These are phyloP conservation scores for Crematogaster levior DNA, from an alignment of 2,888 invertebrate species.

Conservation along the genomic window DNA sequence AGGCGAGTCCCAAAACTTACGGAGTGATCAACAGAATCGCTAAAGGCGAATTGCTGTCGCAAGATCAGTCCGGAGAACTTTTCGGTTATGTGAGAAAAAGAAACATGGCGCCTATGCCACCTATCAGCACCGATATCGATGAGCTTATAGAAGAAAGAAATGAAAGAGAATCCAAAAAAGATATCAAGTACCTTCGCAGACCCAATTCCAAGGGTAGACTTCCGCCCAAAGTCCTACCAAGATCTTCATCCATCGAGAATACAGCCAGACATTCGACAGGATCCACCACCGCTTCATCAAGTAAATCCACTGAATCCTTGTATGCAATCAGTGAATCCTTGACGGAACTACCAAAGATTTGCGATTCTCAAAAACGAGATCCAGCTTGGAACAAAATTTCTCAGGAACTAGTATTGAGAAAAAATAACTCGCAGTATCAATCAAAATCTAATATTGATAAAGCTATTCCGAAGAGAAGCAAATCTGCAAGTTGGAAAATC, in stretches of 20 bases:
- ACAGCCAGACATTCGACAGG: constrained; percentile 80
- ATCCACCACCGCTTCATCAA: constrained; percentile 80
- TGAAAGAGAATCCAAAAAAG: constrained; percentile 47
- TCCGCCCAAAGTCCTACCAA: constrained; percentile 78
- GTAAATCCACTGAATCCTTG: constrained; percentile 81
- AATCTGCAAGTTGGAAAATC: constrained; percentile 53
- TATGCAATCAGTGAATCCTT: constrained; percentile 79
- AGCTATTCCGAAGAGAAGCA: background rate
- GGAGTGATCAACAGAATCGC: constrained; percentile 78
- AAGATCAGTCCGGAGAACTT: constrained; percentile 57
- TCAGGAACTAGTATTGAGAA: background rate
- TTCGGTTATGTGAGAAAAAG: constrained; percentile 75
- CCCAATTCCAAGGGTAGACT: constrained; percentile 78
- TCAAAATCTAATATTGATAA: background rate
- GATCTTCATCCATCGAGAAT: constrained; percentile 81
- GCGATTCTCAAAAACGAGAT: constrained; percentile 11
- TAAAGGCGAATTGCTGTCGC: constrained; percentile 57
- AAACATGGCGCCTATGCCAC: constrained; percentile 82
- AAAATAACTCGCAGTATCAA: constrained; percentile 19
- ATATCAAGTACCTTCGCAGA: constrained; percentile 28
- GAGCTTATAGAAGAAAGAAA: constrained; percentile 69
- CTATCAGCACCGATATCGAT: constrained; percentile 77
- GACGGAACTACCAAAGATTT: constrained; percentile 55
- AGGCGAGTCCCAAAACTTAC: constrained; percentile 65
- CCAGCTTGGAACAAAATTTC: background rate